Base-by-base conservation (phyloP, 2,888 invertebrate species). In the Meloe dianella region DNA sequence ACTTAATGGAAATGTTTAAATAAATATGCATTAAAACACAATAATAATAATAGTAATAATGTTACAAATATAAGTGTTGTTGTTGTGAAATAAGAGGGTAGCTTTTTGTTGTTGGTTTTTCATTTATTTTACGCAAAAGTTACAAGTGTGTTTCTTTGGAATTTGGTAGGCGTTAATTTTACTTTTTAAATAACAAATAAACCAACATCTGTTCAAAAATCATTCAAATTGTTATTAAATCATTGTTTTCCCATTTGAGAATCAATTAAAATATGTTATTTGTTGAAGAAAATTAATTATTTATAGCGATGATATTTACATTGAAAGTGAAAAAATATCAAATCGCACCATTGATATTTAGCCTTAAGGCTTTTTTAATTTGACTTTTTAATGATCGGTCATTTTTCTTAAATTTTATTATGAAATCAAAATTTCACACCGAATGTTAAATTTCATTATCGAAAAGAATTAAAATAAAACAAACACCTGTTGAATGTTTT, bases 131-230 rank as follows among this genome's bases (percentile, higher is more conserved):
- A 54, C 32, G 30, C 62, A 64, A 65, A 68, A 66, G 57, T 65
- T 63, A 56, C 54, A 54, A 54, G 54, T 66, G 66, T 69, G 75
- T 74, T 79, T 80, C 79, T 77, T 77, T 75, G 78, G 79, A 80
- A 79, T 80, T 80, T 76, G 81, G 81, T 81, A 81, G 79, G 81
- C 78, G 79, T 72, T 67, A 47, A 51, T 63, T 68, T 63, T 59
- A 68, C 57, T 9, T 54, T 54, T n/a, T n/a, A n/a, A n/a, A n/a
- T n/a, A n/a, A n/a, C n/a, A 10, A 5, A 30, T 60, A 20, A 56
- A 24, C 38, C 59, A 61, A 65, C 60, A 64, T 70, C 60, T 67
- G 63, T 29, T 65, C 57, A 27, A 14, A 24, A 24, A n/a, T n/a
- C n/a, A n/a, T n/a, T n/a, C n/a, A n/a, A n/a, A n/a, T 24, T 12